Base-by-base conservation (phyloP, 2,113 vertebrate genomes). In the Astatotilapia flaviijosephi region DNA sequence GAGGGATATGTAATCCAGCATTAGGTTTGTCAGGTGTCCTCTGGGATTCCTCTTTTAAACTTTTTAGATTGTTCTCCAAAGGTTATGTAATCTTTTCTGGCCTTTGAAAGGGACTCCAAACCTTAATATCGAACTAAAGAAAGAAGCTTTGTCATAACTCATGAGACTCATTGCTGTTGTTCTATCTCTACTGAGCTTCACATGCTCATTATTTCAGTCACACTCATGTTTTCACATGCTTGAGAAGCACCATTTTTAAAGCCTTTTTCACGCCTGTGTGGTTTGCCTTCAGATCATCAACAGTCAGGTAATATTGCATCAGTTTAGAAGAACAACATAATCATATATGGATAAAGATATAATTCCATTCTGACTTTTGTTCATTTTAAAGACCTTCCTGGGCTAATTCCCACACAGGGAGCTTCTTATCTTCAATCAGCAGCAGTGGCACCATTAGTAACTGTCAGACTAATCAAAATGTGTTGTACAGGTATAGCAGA, bases 131-230 rank as follows among this genome's bases (percentile, higher is more conserved):
- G 6, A 51, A 51, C 10, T 28, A 77, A 51, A 49, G 9, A 77
- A 77, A 51, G 17, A 12, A 33, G 45, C 26, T 17, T 55, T 83
- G 28, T 65, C 19, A 83, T 51, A 68, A 35, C 58, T 12, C 47
- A 19, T 6, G 14, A 37, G 17, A 82, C 21, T 54, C 23, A 21
- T 14, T 15, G 49, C 35, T 56, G 49, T 40, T 45, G 53, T 31
- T 62, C 21, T 82, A 0, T 19, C 23, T 56, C 21, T 19, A 15
- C 23, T 21, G 23, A 19, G 40, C 2, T 65, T 31, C 40, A 47
- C 19, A 58, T 84, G 54, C 40, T 86, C 21, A 84, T 92, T 89
- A 86, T 90, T 90, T 88, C 80, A 83, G 77, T 91, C 82, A 88
- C 82, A 83, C 17, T 23, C 2, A 3, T 83, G 28, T 13, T 84